These are phyloP conservation scores for Sebastes kiyomatsui DNA, from an alignment of 2,797 vertebrate genomes.

Conservation along the genomic window DNA sequence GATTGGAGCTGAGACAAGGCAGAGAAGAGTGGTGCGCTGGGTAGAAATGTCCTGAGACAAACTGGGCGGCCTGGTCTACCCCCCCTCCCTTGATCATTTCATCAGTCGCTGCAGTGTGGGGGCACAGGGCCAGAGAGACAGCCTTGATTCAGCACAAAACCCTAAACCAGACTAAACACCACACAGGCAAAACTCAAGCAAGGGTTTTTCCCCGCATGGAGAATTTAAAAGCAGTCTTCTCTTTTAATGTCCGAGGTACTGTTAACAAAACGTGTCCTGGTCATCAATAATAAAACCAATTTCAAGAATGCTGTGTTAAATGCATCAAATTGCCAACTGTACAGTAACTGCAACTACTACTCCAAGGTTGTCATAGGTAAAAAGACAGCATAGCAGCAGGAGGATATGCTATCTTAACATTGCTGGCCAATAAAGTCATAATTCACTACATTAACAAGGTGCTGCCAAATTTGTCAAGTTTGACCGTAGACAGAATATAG, in stretches of 20 bases:
- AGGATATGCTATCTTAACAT: not conserved
- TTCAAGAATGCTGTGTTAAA: not conserved
- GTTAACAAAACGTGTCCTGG: not conserved
- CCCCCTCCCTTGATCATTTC: slow-evolving; percentile 25
- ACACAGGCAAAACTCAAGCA: slow-evolving; percentile 2
- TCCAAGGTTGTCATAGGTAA: not conserved
- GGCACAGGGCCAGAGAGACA: slow-evolving; percentile 55
- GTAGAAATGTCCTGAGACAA: slow-evolving; percentile 38
- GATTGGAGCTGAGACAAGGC: not conserved
- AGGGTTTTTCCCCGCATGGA: not conserved
- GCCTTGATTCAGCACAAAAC: slow-evolving; percentile 53
- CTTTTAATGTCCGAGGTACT: not conserved
- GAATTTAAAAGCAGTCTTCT: not conserved
- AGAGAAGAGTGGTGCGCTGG: not conserved
- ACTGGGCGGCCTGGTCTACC: slow-evolving; percentile 8
- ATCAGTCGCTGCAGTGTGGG: slow-evolving; percentile 55
- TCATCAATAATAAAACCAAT: not conserved
- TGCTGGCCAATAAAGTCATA: not conserved
- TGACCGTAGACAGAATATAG: not conserved
- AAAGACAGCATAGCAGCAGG: not conserved
- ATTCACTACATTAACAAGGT: not conserved
- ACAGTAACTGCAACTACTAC: not conserved
- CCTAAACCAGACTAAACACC: slow-evolving; percentile 51
- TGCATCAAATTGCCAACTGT: not conserved
- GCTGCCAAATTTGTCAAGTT: not conserved